Conservation (phyloP, 2,113 vertebrate genomes). For the Dinomys branickii region DNA sequence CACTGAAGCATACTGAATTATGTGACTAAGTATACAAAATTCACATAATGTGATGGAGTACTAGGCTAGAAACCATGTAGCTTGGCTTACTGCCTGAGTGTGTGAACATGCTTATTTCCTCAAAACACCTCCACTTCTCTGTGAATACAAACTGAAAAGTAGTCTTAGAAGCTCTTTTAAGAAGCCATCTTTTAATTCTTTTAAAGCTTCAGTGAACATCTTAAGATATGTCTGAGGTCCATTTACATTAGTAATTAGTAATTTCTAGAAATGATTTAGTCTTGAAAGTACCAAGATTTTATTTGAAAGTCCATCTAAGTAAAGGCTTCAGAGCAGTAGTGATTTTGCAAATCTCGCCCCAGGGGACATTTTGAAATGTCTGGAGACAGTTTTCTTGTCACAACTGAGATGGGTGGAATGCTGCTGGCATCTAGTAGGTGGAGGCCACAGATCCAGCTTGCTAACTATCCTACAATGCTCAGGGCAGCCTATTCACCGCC, state of each 20-base stretch:
- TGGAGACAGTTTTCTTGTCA: not conserved
- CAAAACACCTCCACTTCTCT: not conserved
- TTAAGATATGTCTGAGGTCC: not conserved
- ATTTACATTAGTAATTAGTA: not conserved
- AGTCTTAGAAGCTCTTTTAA: conserved; percentile 1
- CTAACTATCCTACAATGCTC: not conserved
- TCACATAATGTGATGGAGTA: not conserved
- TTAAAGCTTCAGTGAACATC: not conserved
- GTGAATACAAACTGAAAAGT: not conserved
- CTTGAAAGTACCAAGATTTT: not conserved
- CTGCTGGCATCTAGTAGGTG: not conserved
- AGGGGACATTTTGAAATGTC: not conserved
- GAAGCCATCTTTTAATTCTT: not conserved
- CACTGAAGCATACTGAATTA: not conserved
- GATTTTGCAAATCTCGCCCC: not conserved
- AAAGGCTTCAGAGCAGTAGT: not conserved
- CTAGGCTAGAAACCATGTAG: not conserved
- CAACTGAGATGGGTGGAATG: not conserved
- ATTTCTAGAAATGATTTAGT: not conserved
- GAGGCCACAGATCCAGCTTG: not conserved
- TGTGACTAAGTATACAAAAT: not conserved
- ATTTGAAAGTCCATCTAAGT: not conserved
- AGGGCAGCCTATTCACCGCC: not conserved
- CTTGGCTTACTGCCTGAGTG: not conserved
- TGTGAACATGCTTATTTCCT: not conserved